Base-by-base conservation (phyloP, 2,113 vertebrate genomes). In the Apus apus region DNA sequence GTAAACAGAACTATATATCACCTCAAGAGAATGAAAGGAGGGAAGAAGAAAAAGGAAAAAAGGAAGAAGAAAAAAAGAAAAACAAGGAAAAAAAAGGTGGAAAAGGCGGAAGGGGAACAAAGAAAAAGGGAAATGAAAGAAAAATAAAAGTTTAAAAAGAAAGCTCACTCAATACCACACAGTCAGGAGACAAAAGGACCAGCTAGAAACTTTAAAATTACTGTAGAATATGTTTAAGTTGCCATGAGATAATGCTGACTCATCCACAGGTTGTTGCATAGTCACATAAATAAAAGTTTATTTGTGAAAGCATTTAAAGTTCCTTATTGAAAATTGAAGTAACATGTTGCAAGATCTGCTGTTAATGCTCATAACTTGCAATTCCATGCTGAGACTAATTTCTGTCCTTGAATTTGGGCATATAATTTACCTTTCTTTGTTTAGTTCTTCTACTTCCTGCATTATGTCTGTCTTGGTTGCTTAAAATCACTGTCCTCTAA, bases 41-140 rank as follows among this genome's bases (percentile, higher is more conserved):
- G 0, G 8, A 36, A 45, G 5, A 3, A 14, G 12, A 60, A 10
- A 6, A 2, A 6, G 8, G 67, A 45, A 22, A 22, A 48, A 46
- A 15, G 7, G 50, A 50, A 50, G 20, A 6, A 4, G 11, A 17
- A 13, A 30, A 16, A 7, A 36, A 45, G 5, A 3, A 14, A 10
- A 65, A 10, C 5, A 2, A 6, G 8, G 67, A 45, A 22, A 22
- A 48, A 46, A 15, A 45, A 45, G 45, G 6, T 3, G 15, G 14
- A 64, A 8, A 6, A 2, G 5, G 8, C 60, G 43, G 16, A 21
- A 46, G 43, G 7, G 50, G 23, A 50, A 38, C 38, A 56, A 27
- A 5, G 45, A 46, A 19, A 46, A 46, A 46, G 45, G 17, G 16
- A 19, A 19, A 8, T 14, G 5, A 46, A 46, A 46, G 12, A 3